Evolutionary conservation across 2,888 invertebrate species (phyloP), one percentile per base, ranked within the genome.

Genomic region (Tipula lateralis): DNA sequence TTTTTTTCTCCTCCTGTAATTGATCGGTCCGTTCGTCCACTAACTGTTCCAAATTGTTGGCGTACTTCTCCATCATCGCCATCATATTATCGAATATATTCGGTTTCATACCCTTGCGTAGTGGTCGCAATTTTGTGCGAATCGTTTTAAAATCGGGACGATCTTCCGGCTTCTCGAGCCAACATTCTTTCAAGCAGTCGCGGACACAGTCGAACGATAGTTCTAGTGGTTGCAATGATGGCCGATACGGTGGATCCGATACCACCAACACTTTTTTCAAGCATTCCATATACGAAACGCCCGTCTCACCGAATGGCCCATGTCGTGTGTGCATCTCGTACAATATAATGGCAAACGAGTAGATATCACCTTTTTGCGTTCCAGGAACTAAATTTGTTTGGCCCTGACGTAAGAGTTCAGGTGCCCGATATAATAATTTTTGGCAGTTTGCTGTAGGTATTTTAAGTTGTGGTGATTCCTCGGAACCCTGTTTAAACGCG

Each of bases 61-160:
- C 97, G 88, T 99, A 98, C 88, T 97, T 97, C 89, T 98, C 98
- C 97, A 99, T 97, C 94, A 98, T 97, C 0, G 96, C 95, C 93
- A 98, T 96, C 97, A 99, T 98, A 89, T 98, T 98, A 90, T 99
- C 99, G 88, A 98, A 96, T 87, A 99, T 98, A 90, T 98, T 98
- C 19, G 96, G 94, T 90, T 97, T 96, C 98, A 98, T 95, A 88
- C 97, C 97, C 89, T 96, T 95, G 84, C 96, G 91, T 85, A 98
- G 91, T 0, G 96, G 96, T 80, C 97, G 92, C 36, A 98, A 90
- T 87, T 94, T 93, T 19, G 95, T 92, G 34, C 97, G 92, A 85
- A 98, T 94, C 19, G 93, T 91, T 88, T 96, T 95, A 88, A 97
- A 96, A 88, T 97, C 97, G 0, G 97, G 97, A 1, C 98, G 91